Conservation (phyloP, 2,113 vertebrate genomes). For the Myrmecophaga tridactyla region DNA sequence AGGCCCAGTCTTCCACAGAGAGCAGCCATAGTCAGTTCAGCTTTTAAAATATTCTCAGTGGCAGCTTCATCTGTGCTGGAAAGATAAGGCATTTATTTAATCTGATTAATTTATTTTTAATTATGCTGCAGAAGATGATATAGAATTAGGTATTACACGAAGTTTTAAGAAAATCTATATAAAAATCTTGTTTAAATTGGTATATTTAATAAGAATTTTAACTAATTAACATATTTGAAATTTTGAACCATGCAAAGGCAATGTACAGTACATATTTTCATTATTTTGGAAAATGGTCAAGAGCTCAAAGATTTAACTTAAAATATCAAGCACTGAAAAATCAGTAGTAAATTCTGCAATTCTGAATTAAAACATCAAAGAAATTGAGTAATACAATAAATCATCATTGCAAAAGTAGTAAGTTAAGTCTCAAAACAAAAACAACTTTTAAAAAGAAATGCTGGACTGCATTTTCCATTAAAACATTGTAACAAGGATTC, state of each 20-base stretch:
- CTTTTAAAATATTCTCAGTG: conserved; percentile 98
- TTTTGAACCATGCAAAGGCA: background rate
- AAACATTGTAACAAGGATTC: background rate
- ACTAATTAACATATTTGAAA: conserved; percentile 51
- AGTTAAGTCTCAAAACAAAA: background rate
- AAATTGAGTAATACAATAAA: background rate
- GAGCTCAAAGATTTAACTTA: conserved; percentile 40
- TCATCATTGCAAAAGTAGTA: background rate
- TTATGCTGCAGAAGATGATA: background rate
- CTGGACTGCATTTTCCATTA: background rate
- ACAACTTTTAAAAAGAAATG: background rate
- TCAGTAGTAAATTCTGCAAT: background rate
- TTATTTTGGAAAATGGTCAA: background rate
- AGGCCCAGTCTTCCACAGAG: conserved; percentile 94
- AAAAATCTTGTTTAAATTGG: conserved; percentile 28
- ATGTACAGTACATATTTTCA: background rate
- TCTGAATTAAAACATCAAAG: conserved; percentile 16
- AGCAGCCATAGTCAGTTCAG: conserved; percentile 96
- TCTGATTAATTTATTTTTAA: conserved; percentile 16
- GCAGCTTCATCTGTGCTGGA: conserved; percentile 97
- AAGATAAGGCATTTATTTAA: conserved; percentile 61
- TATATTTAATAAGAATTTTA: conserved; percentile 51
- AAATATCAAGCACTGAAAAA: conserved; percentile 23
- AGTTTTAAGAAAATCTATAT: conserved; percentile 1
- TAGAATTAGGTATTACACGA: background rate